A percentile compares a stretch with the other conserved stretches of the same genome.
Evolutionary conservation across 2,113 vertebrate species (phyloP).

Genomic region (Lampris incognitus): DNA sequence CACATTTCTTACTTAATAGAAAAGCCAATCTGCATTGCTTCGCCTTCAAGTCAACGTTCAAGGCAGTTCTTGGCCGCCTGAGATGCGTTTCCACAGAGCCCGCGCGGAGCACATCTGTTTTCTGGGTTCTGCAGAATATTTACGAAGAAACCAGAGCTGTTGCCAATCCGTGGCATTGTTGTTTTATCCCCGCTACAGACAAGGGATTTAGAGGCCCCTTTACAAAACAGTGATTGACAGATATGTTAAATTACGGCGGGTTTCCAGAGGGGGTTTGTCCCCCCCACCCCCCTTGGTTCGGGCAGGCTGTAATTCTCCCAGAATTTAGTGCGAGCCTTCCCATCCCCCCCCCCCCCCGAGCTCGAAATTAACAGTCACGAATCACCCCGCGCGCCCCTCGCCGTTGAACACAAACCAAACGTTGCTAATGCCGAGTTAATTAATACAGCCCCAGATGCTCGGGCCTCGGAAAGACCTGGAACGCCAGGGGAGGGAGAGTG

Average conservation of each 20-base stretch:
- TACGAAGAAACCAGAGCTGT: conserved; percentile 46
- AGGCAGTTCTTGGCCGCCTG: conserved; percentile 22
- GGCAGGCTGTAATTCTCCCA: conserved; percentile 68
- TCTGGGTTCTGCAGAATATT: conserved; percentile 37
- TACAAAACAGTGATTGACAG: conserved; percentile 78
- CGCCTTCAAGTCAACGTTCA: conserved; percentile 7
- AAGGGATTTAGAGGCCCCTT: conserved; percentile 62
- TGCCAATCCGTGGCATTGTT: conserved; percentile 49
- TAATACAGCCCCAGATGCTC: conserved; percentile 79
- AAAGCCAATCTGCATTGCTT: conserved; percentile 9
- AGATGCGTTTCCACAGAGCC: conserved; percentile 25
- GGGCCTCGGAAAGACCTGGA: conserved; percentile 52
- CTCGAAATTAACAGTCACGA: conserved; percentile 76
- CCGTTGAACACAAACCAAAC: conserved; percentile 70
- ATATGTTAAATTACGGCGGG: conserved; percentile 75
- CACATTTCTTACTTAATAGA: background rate
- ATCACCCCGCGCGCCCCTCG: conserved; percentile 62
- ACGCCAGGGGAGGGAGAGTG: conserved; percentile 65
- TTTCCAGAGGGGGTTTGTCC: conserved; percentile 65
- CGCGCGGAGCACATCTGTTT: conserved; percentile 47
- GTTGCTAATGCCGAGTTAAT: conserved; percentile 82
- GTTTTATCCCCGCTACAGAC: conserved; percentile 57
- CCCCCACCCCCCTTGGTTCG: conserved; percentile 50
- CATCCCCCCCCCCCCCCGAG: conserved; percentile 49
- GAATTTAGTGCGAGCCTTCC: conserved; percentile 69